Base-by-base conservation (phyloP, 1,140 invertebrate genomes). In the Sitophilus oryzae region DNA sequence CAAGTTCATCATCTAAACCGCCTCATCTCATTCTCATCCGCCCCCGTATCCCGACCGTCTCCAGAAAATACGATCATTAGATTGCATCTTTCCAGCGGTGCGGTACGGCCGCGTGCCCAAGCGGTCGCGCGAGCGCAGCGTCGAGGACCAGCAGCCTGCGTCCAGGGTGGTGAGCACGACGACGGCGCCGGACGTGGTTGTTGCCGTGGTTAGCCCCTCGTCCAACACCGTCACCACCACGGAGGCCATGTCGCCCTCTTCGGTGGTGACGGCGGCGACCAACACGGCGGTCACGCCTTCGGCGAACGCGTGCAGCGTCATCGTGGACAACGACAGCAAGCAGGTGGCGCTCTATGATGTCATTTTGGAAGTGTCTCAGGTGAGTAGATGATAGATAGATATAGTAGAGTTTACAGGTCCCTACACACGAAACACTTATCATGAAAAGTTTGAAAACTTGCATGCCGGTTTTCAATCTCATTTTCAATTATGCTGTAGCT, bases 51-150 rank as follows among this genome's bases (percentile, higher is more conserved):
- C 18, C 15, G 34, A 3, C 19, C 19, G 21, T 23, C 20, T n/a
- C 35, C 35, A 36, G 35, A 30, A 36, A 37, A 37, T 37, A 37
- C 34, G 35, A 50, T 25, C 23, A 50, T 52, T 43, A 37, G 38
- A 42, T 51, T 48, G 44, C 23, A 19, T 35, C 23, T 49, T 76
- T 76, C 25, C 77, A 96, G 94, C 94, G 69, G 94, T 97, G 40
- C 79, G 93, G 66, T 97, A 96, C 78, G 94, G 94, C 41, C 82
- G 94, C 50, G 93, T 96, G 52, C 94, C 94, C 40, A 97, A 96
- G 74, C 80, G 93, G 63, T 88, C 91, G 15, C 80, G 93, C 59
- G 92, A 94, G 72, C 79, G 84, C 19, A 70, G 67, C 55, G 62
- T 64, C 8, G 71, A 72, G 46, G 72, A 72, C 58, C 49, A 61